These are phyloP conservation scores for Dipodomys merriami DNA, from an alignment of 2,113 vertebrate species.

Conservation along the genomic window DNA sequence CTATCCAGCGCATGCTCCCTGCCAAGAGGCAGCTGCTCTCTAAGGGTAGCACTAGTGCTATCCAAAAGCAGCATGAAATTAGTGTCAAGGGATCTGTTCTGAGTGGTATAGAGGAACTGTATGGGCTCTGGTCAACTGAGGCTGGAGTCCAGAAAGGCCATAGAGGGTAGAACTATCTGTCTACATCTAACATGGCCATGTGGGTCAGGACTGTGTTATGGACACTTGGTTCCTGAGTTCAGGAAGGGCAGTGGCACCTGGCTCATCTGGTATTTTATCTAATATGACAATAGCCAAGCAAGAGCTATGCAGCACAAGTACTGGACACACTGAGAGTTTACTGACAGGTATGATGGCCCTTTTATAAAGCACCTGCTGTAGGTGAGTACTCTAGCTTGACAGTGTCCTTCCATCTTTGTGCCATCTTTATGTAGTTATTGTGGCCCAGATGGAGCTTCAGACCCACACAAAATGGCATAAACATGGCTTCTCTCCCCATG, in stretches of 20 bases:
- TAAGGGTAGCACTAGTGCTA: neutral
- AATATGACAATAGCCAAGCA: neutral
- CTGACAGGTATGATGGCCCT: neutral
- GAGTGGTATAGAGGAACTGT: neutral
- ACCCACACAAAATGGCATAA: accelerated
- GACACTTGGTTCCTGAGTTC: neutral
- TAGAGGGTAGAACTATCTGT: neutral
- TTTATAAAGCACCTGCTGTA: neutral
- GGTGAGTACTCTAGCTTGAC: neutral
- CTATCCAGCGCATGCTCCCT: neutral
- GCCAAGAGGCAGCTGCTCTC: too few species aligned
- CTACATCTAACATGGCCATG: neutral
- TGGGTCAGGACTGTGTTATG: neutral
- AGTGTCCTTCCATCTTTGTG: neutral
- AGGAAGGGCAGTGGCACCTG: neutral
- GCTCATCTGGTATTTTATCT: neutral
- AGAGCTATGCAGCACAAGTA: too few species aligned
- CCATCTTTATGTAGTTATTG: accelerated
- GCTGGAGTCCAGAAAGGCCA: neutral
- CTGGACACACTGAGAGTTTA: neutral
- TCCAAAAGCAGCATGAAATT: neutral
- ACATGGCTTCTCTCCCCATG: too few species aligned
- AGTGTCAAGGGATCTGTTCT: neutral
- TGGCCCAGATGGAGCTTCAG: neutral
- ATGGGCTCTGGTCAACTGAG: neutral